Evolutionary conservation across 2,888 invertebrate genomes (phyloP).

Genomic region (Orthosia gracilis): DNA sequence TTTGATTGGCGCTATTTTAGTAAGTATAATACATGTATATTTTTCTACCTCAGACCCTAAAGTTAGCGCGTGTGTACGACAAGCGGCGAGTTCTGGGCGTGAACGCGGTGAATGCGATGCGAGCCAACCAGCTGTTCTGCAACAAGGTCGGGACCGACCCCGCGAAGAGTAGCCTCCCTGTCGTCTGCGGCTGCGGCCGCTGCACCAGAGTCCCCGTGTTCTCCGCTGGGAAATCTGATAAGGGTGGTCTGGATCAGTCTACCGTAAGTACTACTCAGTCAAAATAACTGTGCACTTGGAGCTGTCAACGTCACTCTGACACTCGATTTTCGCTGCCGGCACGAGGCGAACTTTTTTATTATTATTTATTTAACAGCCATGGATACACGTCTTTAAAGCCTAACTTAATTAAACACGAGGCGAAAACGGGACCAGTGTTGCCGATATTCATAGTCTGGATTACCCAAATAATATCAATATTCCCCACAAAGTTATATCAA

Average conservation of each 20-base stretch:
- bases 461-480: no score
- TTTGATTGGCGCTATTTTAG: background rate
- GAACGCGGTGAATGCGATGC: slow-evolving; percentile 85
- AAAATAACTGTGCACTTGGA: no score
- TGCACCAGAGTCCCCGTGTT: slow-evolving; percentile 86
- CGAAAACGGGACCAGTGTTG: no score
- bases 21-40: background rate
- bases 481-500: no score
- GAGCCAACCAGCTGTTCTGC: slow-evolving; percentile 86
- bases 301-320: no score
- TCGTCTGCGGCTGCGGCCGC: slow-evolving; percentile 83
- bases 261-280: slow-evolving; percentile 72
- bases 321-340: no score
- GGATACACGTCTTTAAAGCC: no score
- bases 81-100: slow-evolving; percentile 83
- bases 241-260: slow-evolving; percentile 27
- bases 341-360: no score
- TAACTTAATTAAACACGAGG: no score
- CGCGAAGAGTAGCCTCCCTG: slow-evolving; percentile 72
- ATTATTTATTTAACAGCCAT: no score
- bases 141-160: slow-evolving; percentile 80
- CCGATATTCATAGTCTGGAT: no score
- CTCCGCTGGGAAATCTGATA: slow-evolving; percentile 78
- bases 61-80: slow-evolving; percentile 75
- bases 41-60: slow-evolving; percentile 76